Conservation (phyloP, 2,888 invertebrate species). For the Campoplex nolae region DNA sequence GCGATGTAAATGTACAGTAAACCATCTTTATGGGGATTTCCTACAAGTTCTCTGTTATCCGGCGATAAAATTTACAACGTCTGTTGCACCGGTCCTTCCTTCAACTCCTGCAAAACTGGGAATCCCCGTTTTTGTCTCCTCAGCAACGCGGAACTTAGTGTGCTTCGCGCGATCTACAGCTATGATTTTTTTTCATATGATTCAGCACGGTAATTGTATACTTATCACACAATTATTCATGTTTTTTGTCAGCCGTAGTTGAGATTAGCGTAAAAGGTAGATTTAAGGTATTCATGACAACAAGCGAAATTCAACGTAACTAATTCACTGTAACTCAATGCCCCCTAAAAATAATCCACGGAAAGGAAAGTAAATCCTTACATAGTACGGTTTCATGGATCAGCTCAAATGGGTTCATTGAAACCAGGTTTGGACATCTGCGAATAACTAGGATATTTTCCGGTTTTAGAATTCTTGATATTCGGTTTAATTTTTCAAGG, state of each 20-base stretch:
- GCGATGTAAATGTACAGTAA: conserved; percentile 80
- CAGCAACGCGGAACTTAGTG: background rate
- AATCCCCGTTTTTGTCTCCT: conserved; percentile 29
- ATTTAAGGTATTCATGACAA: background rate
- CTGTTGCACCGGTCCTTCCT: conserved; percentile 66
- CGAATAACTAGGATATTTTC: background rate
- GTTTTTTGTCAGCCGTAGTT: background rate
- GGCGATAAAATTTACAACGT: conserved; percentile 81
- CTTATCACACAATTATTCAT: background rate
- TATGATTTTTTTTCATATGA: background rate
- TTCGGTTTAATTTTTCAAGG: background rate
- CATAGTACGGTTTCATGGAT: background rate
- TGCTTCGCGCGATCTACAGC: background rate
- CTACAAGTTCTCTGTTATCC: conserved; percentile 80
- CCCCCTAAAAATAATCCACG: background rate
- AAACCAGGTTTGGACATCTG: background rate
- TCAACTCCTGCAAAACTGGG: conserved; percentile 28
- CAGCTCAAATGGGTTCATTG: background rate
- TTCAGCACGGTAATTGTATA: background rate
- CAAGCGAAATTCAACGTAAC: background rate
- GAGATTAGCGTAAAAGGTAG: background rate
- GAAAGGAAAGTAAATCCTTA: background rate
- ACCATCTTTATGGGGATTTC: conserved; percentile 79
- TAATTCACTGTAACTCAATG: background rate
- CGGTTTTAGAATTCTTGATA: background rate